These are phyloP conservation scores for Drosophila monieri DNA, from an alignment of 2,888 invertebrate species.

Conservation along the genomic window DNA sequence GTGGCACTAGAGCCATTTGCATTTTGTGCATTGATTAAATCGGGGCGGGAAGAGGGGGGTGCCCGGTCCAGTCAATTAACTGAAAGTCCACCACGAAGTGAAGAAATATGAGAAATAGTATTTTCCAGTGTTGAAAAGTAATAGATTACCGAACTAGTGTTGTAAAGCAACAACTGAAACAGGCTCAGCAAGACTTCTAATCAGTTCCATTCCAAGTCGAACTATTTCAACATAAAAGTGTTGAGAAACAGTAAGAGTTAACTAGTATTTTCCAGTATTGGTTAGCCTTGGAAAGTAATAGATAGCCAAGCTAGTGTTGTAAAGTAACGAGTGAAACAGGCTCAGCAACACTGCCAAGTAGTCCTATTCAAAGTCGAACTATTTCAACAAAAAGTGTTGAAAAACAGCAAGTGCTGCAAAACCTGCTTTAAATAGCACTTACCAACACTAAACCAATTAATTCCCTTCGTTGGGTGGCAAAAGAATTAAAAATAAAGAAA, in stretches of 20 bases:
- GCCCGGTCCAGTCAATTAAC: conserved; percentile 20
- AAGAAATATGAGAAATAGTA: neutral
- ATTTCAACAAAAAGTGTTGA: neutral
- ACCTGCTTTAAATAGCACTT: neutral
- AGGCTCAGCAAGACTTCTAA: neutral
- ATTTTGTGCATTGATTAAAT: conserved; percentile 53
- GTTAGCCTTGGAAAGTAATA: neutral
- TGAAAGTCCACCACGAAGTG: neutral
- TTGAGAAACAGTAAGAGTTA: neutral
- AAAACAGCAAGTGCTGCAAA: neutral
- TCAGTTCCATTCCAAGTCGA: neutral
- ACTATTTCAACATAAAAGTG: neutral
- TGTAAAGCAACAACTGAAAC: neutral
- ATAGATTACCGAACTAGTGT: neutral
- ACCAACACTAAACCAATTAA: conserved; percentile 57
- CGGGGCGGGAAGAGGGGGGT: conserved; percentile 24
- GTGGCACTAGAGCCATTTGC: conserved; percentile 58
- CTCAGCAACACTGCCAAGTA: neutral
- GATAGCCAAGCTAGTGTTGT: neutral
- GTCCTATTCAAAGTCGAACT: too few relatives aligned
- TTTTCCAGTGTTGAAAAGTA: neutral
- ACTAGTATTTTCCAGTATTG: neutral
- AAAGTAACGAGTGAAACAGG: neutral
- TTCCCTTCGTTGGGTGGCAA: conserved; percentile 44
- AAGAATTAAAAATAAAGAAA: conserved; percentile 11